These are phyloP conservation scores for Ondatra zibethicus DNA, from an alignment of 2,113 vertebrate genomes.

Conservation along the genomic window DNA sequence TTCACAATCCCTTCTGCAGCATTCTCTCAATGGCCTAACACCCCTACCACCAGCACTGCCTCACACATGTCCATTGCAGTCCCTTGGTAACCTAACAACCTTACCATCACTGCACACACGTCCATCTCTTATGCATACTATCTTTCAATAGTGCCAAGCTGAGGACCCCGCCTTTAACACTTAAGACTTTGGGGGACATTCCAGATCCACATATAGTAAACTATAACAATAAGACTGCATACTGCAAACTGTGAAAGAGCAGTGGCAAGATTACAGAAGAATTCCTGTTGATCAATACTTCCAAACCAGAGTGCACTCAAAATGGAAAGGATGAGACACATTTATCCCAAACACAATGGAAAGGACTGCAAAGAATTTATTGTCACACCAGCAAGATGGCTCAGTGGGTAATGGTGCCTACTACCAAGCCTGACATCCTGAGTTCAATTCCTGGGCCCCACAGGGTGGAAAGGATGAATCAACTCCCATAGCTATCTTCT, in stretches of 20 bases:
- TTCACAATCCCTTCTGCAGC: neutral
- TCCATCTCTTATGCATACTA: neutral
- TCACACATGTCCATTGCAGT: neutral
- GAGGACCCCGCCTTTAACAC: neutral
- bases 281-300: neutral
- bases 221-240: neutral
- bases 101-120: rapidly evolving
- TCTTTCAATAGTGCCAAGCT: neutral
- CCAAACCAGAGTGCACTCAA: neutral
- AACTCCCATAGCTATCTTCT: neutral
- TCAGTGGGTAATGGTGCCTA: neutral
- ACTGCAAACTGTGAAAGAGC: neutral
- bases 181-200: neutral
- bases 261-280: constrained; percentile 2
- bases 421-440: neutral
- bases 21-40: neutral
- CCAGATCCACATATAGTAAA: neutral
- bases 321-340: neutral
- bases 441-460: neutral
- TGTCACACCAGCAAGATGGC: neutral
- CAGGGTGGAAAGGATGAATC: neutral
- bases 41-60: neutral
- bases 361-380: neutral
- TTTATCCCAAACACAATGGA: neutral
- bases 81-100: neutral